Evolutionary conservation across 1,140 invertebrate species (phyloP), one percentile per base, ranked within the genome.

Genomic region (Leptoteleia sp.): DNA sequence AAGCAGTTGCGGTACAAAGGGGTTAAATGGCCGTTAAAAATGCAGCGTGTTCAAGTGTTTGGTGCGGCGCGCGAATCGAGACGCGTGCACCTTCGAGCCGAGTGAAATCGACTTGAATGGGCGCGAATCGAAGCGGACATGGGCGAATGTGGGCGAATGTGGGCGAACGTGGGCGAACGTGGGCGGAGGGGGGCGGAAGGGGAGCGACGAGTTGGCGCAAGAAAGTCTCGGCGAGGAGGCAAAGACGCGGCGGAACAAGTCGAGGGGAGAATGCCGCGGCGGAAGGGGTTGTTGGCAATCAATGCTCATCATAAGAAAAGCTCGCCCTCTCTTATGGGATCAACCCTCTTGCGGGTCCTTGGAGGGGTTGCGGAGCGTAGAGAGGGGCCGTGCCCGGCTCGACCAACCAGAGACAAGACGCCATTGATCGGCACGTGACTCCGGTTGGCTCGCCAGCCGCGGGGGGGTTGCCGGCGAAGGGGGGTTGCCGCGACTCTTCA

Each of bases 371-470:
- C 55, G 54, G 61, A 57, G 77, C 62, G 54, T 27, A 48, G 81
- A 59, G 64, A 68, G 73, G 77, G 64, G 72, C 76, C 52, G 68
- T 77, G 47, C 65, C 67, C 19, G 59, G 81, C 83, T 87, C 83
- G 80, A 82, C 88, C 88, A 89, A 89, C 83, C 83, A 84, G 82
- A 83, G 81, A 75, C 80, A 83, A 88, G 88, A 88, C 87, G 88
- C 88, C 88, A 89, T 89, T 89, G 88, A 89, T 89, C 88, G 88
- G 87, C 88, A 89, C 88, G 88, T 88, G 88, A 85, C 79, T 76
- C 79, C 80, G 75, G 76, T 82, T 81, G 83, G 80, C 72, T 80
- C 81, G 72, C 54, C 42, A 72, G 64, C 55, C 42, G 59, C 48
- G n/a, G 65, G 27, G 57, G 55, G 61, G 37, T 27, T 40, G 52